These are phyloP conservation scores for Brachypteracias leptosomus DNA, from an alignment of 2,113 vertebrate species.

Conservation along the genomic window DNA sequence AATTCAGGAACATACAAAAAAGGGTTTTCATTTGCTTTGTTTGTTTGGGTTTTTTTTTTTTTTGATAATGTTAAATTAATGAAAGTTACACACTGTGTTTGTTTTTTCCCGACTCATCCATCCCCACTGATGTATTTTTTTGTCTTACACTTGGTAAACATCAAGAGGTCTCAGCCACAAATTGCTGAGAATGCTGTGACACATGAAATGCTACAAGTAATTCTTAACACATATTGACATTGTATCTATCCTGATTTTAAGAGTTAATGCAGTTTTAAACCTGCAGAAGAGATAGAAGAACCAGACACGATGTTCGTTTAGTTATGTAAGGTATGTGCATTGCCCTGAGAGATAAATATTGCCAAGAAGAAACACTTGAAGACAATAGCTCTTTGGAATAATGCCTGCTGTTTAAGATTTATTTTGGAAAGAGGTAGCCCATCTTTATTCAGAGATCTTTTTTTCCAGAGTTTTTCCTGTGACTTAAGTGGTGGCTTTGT, in stretches of 20 bases:
- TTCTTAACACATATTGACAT: background rate
- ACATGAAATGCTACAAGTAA: background rate
- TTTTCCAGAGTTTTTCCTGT: background rate
- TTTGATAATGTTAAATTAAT: too few relatives aligned
- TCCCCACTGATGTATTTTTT: background rate
- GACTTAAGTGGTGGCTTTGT: background rate
- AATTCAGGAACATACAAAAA: too few relatives aligned
- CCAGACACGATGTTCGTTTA: background rate
- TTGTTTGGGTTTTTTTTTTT: too few relatives aligned
- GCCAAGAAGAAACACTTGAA: background rate
- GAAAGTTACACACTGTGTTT: background rate
- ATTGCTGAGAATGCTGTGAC: background rate
- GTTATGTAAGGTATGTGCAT: background rate
- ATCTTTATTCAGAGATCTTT: background rate
- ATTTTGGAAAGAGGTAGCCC: background rate
- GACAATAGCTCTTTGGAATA: background rate
- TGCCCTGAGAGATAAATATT: background rate
- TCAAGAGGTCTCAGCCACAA: background rate
- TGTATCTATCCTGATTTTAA: background rate
- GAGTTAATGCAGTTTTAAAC: background rate
- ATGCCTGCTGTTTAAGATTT: background rate
- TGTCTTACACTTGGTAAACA: background rate
- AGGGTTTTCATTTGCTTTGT: too few relatives aligned
- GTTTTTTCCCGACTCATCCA: background rate
- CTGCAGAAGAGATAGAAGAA: background rate